phyloP scores from a whole-genome alignment of 64 coral and sea anemone species.

The Montipora efflorescens region DNA sequence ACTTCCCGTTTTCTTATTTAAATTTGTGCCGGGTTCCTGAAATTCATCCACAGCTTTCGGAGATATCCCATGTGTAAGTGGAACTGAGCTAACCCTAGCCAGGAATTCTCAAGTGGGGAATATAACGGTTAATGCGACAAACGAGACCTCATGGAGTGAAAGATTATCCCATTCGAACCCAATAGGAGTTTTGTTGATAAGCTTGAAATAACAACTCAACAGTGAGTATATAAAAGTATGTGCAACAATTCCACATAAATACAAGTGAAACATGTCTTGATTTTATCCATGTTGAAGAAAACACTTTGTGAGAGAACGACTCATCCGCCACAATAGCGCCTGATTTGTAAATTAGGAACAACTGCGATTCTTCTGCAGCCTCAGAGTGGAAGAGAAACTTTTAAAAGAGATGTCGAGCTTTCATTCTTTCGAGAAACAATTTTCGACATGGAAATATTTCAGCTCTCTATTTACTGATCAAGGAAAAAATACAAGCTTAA shows the following conservation, averaged over 20 bases:
- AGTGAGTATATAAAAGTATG: conserved; percentile 2
- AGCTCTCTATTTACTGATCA: neutral
- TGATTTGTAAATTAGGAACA: too few relatives aligned
- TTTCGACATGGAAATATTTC: too few relatives aligned
- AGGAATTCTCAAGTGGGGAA: neutral
- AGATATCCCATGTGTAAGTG: too few relatives aligned
- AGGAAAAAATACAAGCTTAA: neutral
- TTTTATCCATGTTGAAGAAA: neutral
- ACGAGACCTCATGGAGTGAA: conserved; percentile 2
- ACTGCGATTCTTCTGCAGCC: too few relatives aligned
- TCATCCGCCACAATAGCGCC: too few relatives aligned
- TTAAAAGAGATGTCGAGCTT: too few relatives aligned
- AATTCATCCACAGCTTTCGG: neutral
- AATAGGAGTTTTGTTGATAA: neutral
- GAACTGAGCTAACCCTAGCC: too few relatives aligned
- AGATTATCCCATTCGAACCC: neutral
- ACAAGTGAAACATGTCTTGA: neutral
- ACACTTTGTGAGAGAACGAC: neutral
- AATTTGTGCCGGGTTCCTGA: too few relatives aligned
- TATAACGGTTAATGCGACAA: neutral
- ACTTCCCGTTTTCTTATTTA: neutral
- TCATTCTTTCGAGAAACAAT: too few relatives aligned
- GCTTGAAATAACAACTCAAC: neutral
- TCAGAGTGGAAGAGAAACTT: too few relatives aligned
- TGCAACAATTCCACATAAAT: conserved; percentile 6